Evolutionary conservation across 2,113 vertebrate genomes (phyloP), one percentile per base, ranked within the genome.

Genomic region (Leptodactylus fuscus): DNA sequence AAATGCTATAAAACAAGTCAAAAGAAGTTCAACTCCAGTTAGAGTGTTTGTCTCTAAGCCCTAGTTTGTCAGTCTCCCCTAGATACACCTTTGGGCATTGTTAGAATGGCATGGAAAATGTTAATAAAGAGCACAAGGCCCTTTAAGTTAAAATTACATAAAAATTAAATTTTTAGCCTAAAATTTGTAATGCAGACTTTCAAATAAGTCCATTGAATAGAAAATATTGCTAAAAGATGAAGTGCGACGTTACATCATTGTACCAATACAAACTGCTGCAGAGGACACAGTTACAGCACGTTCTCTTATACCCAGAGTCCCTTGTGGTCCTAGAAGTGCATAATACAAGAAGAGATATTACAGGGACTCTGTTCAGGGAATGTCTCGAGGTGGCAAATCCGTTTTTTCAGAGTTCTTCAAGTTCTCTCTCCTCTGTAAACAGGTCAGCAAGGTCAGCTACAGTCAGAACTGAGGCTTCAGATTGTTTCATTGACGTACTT

Each of bases 381-480:
- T 36, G 58, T 22, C 38, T 38, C n/a, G 27, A 53, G 32, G 49
- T 8, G 10, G 49, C 32, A 27, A 29, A 41, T 13, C 34, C 13
- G 5, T 71, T 16, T n/a, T 32, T 65, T 67, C 11, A 29, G 44
- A 27, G 44, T 97, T 88, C 96, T 83, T 97, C 96, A 65, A 98
- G 92, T 79, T 97, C 97, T 0, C 92, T 91, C 87, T 98, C 97
- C 78, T 97, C 96, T 34, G 97, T 97, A 71, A 99, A 99, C 81
- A 99, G 95, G 53, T 99, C 97, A 0, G 97, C 97, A 88, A 99
- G 93, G 87, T 98, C 97, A 11, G 97, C 97, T 51, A 99, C 97
- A 0, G 97, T 99, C 92, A 98, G 91, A 12, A 97, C 96, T 0
- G 97, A 96, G 1, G 97, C 97, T 91, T 99, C 98, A 0, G 97